Base-by-base conservation (phyloP, 1,140 invertebrate genomes). In the Hyles euphorbiae region DNA sequence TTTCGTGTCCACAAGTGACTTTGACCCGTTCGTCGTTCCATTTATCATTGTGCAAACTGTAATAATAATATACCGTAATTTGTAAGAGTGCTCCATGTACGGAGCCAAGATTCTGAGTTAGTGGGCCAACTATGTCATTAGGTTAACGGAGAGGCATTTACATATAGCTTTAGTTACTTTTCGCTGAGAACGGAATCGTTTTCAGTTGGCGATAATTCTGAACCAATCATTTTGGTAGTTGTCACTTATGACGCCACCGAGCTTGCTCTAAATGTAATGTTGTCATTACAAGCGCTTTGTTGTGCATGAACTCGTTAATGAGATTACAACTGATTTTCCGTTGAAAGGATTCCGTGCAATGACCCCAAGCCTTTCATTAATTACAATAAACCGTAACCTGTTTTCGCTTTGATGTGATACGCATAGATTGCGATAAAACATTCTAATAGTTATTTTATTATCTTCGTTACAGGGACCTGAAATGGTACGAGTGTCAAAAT, bases 401-500 rank as follows among this genome's bases (percentile, higher is more conserved):
- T 45, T 55, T 34, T 53, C 8, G 45, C 46, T 53, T 57, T 33
- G 2, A 3, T 47, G 10, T 47, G 5, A 11, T 47, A 3, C 12
- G 10, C 10, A 1, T 47, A 45, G 6, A n/a, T 47, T 52, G 3
- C 9, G 33, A 52, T 34, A 52, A 12, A 32, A 40, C 52, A 36
- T 34, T 40, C 7, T 11, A 40, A 10, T 53, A 12, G 0, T 34
- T 45, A 50, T 5, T 5, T 34, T 48, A 47, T 54, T 67, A 10
- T 60, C 73, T 59, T 67, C 34, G 36, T 78, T 83, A 12, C 91
- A 98, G 97, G 96, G 96, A 72, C 92, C 95, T 65, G 97, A 98
- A 85, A 91, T 96, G 80, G 95, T 98, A 56, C 92, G 96, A 65
- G 96, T 97, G 50, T 98, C 97, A 22, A 94, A 95, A 79, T 96